Percentiles rank a stretch among this genome's conserved stretches.
phyloP scores from a whole-genome alignment of 2,888 invertebrate genomes.

The Drosophila barbarae region DNA sequence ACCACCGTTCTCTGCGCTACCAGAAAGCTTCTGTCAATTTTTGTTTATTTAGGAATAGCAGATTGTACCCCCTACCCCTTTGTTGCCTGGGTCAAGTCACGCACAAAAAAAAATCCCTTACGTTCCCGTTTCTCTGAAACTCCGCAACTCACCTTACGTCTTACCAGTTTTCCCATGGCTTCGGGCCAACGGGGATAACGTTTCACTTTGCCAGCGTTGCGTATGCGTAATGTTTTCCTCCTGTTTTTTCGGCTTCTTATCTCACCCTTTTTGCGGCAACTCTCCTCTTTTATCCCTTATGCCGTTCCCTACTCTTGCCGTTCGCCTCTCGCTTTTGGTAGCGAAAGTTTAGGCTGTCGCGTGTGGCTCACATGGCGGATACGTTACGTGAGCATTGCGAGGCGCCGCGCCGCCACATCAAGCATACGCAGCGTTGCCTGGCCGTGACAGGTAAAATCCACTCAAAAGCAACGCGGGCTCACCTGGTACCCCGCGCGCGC shows the following conservation, averaged over 20 bases:
- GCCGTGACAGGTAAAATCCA: slow-evolving; percentile 34
- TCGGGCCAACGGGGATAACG: slow-evolving; percentile 19
- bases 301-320: neutral
- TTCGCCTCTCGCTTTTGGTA: neutral
- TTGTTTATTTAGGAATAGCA: neutral
- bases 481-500: slow-evolving; percentile 1
- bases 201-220: slow-evolving; percentile 43
- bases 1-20: neutral
- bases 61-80: slow-evolving; percentile 2
- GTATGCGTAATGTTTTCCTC: slow-evolving; percentile 55
- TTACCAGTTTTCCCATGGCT: neutral
- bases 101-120: neutral
- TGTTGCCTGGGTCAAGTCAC: slow-evolving; percentile 16
- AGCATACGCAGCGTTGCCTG: slow-evolving; percentile 45
- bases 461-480: slow-evolving; percentile 29
- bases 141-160: neutral
- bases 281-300: slow-evolving; percentile 2
- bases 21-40: neutral
- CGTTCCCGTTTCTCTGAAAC: neutral
- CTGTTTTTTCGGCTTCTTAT: neutral
- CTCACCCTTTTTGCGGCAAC: slow-evolving; percentile 1
- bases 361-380: slow-evolving; percentile 60
- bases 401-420: slow-evolving; percentile 38
- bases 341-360: slow-evolving; percentile 23
- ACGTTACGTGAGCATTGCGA: slow-evolving; percentile 55